phyloP scores from a whole-genome alignment of 2,113 vertebrate genomes.

The Telmatochromis bifrenatus region DNA sequence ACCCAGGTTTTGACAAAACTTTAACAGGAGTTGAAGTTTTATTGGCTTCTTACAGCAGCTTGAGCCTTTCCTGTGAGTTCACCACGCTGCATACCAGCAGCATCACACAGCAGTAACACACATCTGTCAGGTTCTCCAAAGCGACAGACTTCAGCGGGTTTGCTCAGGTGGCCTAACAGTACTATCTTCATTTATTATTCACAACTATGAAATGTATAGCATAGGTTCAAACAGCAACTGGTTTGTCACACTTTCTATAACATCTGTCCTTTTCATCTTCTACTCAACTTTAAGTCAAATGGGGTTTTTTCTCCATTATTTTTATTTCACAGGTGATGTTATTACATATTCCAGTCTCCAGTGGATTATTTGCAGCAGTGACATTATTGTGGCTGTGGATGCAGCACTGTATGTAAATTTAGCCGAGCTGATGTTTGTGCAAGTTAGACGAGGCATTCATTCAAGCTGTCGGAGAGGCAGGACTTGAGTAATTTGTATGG shows the following conservation, averaged over 20 bases:
- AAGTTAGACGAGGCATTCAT: background rate
- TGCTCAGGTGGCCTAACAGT: background rate
- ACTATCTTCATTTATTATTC: background rate
- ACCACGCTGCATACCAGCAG: background rate
- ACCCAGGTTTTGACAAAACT: background rate
- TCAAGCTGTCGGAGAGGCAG: rapidly evolving
- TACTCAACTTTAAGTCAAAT: background rate
- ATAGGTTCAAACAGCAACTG: background rate
- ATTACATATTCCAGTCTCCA: background rate
- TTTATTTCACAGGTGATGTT: background rate
- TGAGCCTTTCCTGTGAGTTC: background rate
- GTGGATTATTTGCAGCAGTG: background rate
- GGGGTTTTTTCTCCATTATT: rapidly evolving
- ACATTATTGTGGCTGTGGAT: background rate
- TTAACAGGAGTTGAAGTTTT: background rate
- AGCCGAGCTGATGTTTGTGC: background rate
- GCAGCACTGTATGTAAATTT: background rate
- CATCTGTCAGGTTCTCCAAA: background rate
- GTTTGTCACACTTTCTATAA: background rate
- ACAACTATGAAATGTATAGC: background rate
- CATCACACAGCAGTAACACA: background rate
- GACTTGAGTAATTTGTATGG: background rate
- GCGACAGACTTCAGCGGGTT: background rate
- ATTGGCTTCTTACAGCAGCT: background rate
- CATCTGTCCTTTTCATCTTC: background rate